These are phyloP conservation scores for Xanthia icteritia DNA, from an alignment of 2,888 invertebrate genomes.

Conservation along the genomic window DNA sequence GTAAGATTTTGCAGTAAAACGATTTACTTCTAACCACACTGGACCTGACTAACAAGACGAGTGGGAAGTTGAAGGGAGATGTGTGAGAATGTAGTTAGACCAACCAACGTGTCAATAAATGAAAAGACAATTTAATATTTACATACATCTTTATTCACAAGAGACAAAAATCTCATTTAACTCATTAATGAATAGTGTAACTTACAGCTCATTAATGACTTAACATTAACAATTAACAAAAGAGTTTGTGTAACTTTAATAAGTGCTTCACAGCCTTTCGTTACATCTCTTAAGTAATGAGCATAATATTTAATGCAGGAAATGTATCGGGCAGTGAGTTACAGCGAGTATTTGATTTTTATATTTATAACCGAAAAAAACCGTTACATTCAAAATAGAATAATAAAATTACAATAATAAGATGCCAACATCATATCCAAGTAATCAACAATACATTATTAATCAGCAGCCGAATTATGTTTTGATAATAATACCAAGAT, in stretches of 20 bases:
- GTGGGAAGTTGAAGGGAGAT: no score
- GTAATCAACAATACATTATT: conserved; percentile 16
- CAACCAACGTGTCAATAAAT: conserved; percentile 24
- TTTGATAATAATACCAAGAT: conserved; percentile 21
- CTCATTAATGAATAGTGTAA: conserved; percentile 50
- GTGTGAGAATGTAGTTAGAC: not conserved
- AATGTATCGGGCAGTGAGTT: conserved; percentile 42
- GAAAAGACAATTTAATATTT: conserved; percentile 49
- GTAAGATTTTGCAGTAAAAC: not conserved
- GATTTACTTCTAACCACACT: not conserved
- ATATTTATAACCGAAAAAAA: conserved; percentile 16
- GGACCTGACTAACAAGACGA: not conserved
- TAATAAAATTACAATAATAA: conserved; percentile 13
- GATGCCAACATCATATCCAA: conserved; percentile 18
- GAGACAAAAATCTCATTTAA: conserved; percentile 50
- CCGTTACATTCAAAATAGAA: conserved; percentile 10
- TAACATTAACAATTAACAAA: conserved; percentile 56
- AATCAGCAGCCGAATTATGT: conserved; percentile 22
- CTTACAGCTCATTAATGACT: conserved; percentile 47
- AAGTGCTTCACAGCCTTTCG: conserved; percentile 67
- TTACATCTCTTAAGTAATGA: conserved; percentile 51
- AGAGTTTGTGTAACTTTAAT: conserved; percentile 64
- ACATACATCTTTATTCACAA: conserved; percentile 63
- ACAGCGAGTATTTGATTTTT: conserved; percentile 43
- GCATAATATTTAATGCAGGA: conserved; percentile 27